A percentile compares a stretch with the other conserved stretches of the same genome.
Evolutionary conservation across 2,113 vertebrate genomes (phyloP).

Genomic region (Cyprinodon brontotheroides): DNA sequence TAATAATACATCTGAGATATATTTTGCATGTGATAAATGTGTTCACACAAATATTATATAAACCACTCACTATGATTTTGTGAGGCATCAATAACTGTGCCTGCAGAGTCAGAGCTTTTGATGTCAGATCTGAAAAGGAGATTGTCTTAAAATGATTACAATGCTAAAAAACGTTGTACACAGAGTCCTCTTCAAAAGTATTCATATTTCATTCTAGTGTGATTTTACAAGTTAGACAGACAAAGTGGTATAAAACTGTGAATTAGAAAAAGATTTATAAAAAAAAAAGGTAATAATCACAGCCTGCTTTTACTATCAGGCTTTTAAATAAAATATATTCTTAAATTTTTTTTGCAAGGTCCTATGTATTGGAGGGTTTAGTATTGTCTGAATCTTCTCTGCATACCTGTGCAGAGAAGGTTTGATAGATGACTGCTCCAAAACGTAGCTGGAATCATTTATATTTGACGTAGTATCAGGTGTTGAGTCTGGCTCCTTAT

Average conservation of each 20-base stretch:
- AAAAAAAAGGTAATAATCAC: background rate
- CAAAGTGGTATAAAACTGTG: no score
- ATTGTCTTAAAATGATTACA: slow-evolving; percentile 1
- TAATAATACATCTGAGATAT: background rate
- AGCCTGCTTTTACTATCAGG: background rate
- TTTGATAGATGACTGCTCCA: slow-evolving; percentile 83
- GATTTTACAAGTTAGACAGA: no score
- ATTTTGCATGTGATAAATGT: background rate
- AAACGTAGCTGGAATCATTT: slow-evolving; percentile 77
- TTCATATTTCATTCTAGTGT: background rate
- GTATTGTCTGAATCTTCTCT: background rate
- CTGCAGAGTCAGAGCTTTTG: slow-evolving; percentile 79
- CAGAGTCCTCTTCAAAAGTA: background rate
- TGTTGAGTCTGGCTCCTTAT: slow-evolving; percentile 80
- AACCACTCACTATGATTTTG: slow-evolving; percentile 77
- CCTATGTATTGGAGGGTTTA: background rate
- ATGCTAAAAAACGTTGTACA: background rate
- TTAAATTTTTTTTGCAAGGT: background rate
- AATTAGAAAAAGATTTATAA: no score
- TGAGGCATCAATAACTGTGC: slow-evolving; percentile 76
- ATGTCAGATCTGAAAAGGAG: slow-evolving; percentile 78
- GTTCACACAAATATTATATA: background rate
- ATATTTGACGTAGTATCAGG: slow-evolving; percentile 83
- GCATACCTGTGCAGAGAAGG: slow-evolving; percentile 82
- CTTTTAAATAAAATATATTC: background rate